Conservation (phyloP, 2,113 vertebrate genomes). For the Oncorhynchus gorbuscha region DNA sequence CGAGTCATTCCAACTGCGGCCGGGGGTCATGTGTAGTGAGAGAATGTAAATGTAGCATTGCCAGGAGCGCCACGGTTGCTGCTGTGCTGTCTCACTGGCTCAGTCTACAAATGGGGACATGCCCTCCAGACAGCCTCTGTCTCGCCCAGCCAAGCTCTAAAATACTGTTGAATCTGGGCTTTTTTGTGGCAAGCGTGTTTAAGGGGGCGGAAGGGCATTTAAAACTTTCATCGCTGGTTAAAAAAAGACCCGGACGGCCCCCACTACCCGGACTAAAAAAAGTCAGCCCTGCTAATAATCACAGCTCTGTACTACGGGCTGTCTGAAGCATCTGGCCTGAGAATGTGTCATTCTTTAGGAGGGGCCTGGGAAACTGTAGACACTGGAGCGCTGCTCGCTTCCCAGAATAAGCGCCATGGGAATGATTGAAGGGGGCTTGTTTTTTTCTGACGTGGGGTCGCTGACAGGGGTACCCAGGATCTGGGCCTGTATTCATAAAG, state of each 20-base stretch:
- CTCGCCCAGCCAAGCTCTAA: neutral
- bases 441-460: constrained; percentile 50
- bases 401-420: constrained; percentile 68
- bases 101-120: constrained; percentile 19
- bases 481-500: constrained; percentile 25
- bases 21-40: constrained; percentile 30
- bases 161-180: neutral
- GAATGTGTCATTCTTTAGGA: constrained; percentile 74
- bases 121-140: constrained; percentile 18
- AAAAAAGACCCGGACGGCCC: constrained; percentile 63
- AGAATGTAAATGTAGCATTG: constrained; percentile 59
- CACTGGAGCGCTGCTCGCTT: constrained; percentile 57
- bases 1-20: constrained; percentile 5
- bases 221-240: constrained; percentile 63
- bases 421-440: constrained; percentile 62
- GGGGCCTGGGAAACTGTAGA: constrained; percentile 74
- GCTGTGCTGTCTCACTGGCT: constrained; percentile 26
- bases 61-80: constrained; percentile 37
- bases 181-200: constrained; percentile 37
- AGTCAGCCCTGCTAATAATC: constrained; percentile 72
- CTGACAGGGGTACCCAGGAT: constrained; percentile 54
- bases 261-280: constrained; percentile 43
- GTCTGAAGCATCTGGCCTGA: constrained; percentile 70
- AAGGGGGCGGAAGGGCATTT: constrained; percentile 56
- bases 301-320: constrained; percentile 58